Evolutionary conservation across 2,113 vertebrate genomes (phyloP).

Genomic region (Tiliqua scincoides): DNA sequence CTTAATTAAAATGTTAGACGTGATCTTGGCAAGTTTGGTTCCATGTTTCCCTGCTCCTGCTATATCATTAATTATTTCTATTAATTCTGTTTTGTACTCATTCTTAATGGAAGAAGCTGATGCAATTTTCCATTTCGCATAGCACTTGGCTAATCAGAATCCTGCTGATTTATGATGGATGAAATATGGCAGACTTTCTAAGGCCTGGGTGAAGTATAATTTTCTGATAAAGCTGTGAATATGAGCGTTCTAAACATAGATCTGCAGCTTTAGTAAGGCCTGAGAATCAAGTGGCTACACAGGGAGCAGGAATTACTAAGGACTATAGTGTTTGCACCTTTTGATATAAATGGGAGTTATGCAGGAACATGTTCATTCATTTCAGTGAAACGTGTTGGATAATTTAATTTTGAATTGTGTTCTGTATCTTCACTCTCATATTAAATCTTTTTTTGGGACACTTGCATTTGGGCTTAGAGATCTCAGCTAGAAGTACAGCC

Average conservation of each 20-base stretch:
- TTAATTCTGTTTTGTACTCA: background rate
- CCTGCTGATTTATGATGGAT: background rate
- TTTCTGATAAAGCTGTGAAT: background rate
- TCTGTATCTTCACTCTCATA: background rate
- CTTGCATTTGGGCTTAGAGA: background rate
- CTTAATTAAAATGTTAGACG: slow-evolving; percentile 51
- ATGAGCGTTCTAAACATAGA: too few species aligned
- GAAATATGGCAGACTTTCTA: background rate
- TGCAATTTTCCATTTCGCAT: background rate
- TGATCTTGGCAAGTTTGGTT: slow-evolving; percentile 9
- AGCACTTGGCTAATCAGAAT: background rate
- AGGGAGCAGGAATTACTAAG: background rate
- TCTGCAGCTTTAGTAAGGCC: background rate
- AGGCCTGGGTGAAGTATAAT: background rate
- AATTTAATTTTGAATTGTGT: background rate
- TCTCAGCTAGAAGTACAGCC: background rate
- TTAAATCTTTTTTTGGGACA: background rate
- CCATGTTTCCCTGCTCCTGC: background rate
- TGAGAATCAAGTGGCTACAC: background rate
- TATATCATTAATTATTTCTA: background rate
- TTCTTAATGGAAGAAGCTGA: slow-evolving; percentile 9
- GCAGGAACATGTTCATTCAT: background rate
- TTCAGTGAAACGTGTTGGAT: background rate
- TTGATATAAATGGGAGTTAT: background rate
- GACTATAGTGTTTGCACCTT: background rate